phyloP scores from a whole-genome alignment of 1,140 invertebrate species.

The Ceratina australensis region DNA sequence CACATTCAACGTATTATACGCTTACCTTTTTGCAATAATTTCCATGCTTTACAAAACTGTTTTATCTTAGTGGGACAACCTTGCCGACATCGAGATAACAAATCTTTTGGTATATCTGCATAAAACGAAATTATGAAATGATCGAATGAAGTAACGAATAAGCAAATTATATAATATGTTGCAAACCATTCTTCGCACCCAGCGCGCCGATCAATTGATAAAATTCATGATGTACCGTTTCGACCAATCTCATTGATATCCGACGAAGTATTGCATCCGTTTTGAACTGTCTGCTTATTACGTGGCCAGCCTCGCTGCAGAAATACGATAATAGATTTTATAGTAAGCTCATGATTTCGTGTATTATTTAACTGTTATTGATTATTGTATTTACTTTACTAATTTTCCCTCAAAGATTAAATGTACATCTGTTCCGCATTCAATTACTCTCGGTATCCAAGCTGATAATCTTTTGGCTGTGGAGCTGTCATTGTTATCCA shows the following conservation, averaged over 20 bases:
- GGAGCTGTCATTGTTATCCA: neutral
- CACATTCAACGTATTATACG: neutral
- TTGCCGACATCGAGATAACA: conserved; percentile 59
- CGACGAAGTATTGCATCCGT: conserved; percentile 61
- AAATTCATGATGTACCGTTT: conserved; percentile 64
- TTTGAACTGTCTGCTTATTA: conserved; percentile 59
- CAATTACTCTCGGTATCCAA: conserved; percentile 60
- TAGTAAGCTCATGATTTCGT: neutral
- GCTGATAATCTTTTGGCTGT: conserved; percentile 54
- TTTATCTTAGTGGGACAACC: conserved; percentile 70
- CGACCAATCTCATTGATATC: conserved; percentile 58
- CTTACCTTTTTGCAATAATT: conserved; percentile 25
- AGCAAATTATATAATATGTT: neutral
- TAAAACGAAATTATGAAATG: conserved; percentile 18
- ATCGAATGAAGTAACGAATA: conserved; percentile 14
- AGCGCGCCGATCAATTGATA: conserved; percentile 66
- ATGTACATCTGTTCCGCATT: conserved; percentile 26
- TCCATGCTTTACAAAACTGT: conserved; percentile 68
- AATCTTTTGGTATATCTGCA: conserved; percentile 64
- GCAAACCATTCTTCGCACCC: conserved; percentile 59
- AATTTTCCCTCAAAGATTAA: conserved; percentile 69
- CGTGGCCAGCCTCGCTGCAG: conserved; percentile 65
- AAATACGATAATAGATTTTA: conserved; percentile 5
- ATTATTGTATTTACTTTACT: conserved; percentile 59
- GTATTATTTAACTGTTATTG: too few species aligned